Evolutionary conservation across 2,888 invertebrate species (phyloP), one percentile per base, ranked within the genome.

Genomic region (Orthosia gracilis): DNA sequence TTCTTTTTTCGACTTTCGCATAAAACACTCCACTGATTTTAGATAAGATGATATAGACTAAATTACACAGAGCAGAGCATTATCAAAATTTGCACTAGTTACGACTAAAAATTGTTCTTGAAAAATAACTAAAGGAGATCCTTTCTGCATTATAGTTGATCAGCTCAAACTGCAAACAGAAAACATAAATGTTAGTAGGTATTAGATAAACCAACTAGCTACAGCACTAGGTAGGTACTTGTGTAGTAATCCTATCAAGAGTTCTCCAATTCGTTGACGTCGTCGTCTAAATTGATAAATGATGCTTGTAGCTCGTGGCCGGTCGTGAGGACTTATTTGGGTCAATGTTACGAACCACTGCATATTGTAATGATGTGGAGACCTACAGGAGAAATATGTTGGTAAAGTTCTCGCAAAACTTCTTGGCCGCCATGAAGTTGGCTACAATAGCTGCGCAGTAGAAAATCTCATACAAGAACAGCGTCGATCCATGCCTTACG

Each of bases 61-160:
- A 89, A 89, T 86, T 88, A 92, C 92, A 92, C 89, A 90, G 89
- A 92, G 90, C 88, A 89, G 88, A 91, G 91, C 91, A 89, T 92
- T 91, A 90, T 91, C 84, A 90, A 92, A 93, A 92, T 92, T 93
- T 93, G 92, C 92, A 92, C 93, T 94, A 92, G 91, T 92, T 92
- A 92, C 76, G 85, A 90, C 90, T 93, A 94, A 93, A 83, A 92
- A 91, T 91, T 92, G 91, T 92, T 91, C 89, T 88, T 88, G 84
- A 87, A 89, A 89, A 92, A 92, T 92, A 94, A 93, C 93, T 94
- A 93, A 91, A 89, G 88, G 95, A 95, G 95, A 96, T 96, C 96
- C 92, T 90, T 94, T 91, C 92, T 93, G 95, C 93, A 91, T 94
- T 92, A 87, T 85, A 84, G 91, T 89, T 90, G 91, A 87, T 77